Evolutionary conservation across 2,888 invertebrate species (phyloP).

Genomic region (Tenthredo mesomela): DNA sequence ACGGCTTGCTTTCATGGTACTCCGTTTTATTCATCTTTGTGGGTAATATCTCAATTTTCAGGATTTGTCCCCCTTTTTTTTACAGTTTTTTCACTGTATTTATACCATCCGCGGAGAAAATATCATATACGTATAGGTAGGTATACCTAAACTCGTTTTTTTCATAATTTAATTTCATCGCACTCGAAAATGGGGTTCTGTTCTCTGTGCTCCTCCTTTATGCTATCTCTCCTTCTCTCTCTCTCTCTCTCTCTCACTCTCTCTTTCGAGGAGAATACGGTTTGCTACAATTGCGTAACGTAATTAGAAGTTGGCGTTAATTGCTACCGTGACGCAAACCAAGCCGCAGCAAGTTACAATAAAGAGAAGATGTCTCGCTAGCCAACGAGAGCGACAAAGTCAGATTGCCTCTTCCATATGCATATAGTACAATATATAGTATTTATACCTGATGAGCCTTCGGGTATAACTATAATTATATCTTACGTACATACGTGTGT

Average conservation of each 20-base stretch:
- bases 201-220: conserved; percentile 60
- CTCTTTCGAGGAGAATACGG: conserved; percentile 16
- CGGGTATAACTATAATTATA: not conserved
- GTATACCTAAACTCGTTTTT: not conserved
- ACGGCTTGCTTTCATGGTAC: conserved; percentile 64
- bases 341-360: conserved; percentile 29
- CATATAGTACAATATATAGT: not conserved
- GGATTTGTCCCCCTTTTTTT: not conserved
- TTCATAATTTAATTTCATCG: not conserved
- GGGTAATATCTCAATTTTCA: not conserved
- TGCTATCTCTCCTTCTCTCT: conserved; percentile 59
- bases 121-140: not conserved
- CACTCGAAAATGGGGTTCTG: conserved; percentile 63
- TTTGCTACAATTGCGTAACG: conserved; percentile 47
- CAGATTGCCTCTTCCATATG: not conserved
- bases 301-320: conserved; percentile 48
- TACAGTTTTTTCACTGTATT: not conserved
- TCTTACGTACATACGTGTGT: not conserved
- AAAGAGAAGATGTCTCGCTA: not conserved
- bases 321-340: conserved; percentile 45
- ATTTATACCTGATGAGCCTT: not conserved
- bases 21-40: conserved; percentile 36
- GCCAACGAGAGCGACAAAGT: not conserved
- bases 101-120: not conserved
- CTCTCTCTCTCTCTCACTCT: conserved; percentile 34